Percentiles rank a stretch among this genome's conserved stretches.
phyloP scores from a whole-genome alignment of 2,888 invertebrate genomes.

The Apoderus coryli region DNA sequence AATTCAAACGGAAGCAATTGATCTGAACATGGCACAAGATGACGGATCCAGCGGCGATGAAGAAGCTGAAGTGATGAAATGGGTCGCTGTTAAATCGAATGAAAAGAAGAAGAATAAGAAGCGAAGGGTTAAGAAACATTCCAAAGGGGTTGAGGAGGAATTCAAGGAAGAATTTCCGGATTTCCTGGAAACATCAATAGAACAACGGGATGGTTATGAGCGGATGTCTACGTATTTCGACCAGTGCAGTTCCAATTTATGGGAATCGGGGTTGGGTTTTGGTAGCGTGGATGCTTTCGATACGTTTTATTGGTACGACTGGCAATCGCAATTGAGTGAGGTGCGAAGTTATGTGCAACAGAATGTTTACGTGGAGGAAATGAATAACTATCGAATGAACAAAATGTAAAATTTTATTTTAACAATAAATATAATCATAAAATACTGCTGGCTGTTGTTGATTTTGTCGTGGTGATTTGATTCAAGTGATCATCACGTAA shows the following conservation, averaged over 20 bases:
- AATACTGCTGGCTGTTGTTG: too few species aligned
- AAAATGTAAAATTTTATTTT: too few species aligned
- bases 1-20: conserved; percentile 1
- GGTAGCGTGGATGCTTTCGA: conserved; percentile 24
- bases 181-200: not conserved
- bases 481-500: conserved; percentile 17
- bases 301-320: conserved; percentile 25
- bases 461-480: too few species aligned
- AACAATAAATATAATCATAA: too few species aligned
- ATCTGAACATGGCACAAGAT: too few species aligned
- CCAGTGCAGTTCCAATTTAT: conserved; percentile 23
- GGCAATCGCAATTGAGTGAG: conserved; percentile 26
- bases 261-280: conserved; percentile 23
- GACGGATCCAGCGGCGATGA: conserved; percentile 15
- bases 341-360: conserved; percentile 29
- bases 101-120: conserved; percentile 8
- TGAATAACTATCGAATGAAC: too few species aligned
- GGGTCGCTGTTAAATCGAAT: conserved; percentile 21
- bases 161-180: too few species aligned
- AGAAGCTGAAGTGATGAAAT: conserved; percentile 17
- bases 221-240: conserved; percentile 23
- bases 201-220: conserved; percentile 12
- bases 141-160: not conserved
- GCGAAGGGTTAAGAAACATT: not conserved
- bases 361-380: conserved; percentile 29